Percentiles rank a stretch among this genome's conserved stretches.
Conservation (phyloP, 2,888 invertebrate genomes). For the Acrobasis consociella region DNA sequence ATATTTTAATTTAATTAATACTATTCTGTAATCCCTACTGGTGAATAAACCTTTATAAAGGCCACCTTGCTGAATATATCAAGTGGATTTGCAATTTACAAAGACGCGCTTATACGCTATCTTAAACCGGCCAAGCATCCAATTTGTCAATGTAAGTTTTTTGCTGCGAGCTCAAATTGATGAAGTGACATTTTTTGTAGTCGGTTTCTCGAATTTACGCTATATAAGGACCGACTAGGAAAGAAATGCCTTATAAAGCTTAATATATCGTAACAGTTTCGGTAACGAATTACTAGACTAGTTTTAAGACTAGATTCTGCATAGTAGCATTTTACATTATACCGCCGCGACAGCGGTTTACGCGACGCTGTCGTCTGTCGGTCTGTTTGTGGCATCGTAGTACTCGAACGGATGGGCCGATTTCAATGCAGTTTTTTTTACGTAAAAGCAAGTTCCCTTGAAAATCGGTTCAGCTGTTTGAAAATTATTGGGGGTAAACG, state of each 20-base stretch:
- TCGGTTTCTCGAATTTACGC: neutral
- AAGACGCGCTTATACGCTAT: conserved; percentile 13
- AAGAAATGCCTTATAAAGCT: neutral
- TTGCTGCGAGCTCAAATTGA: conserved; percentile 11
- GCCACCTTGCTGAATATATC: conserved; percentile 5
- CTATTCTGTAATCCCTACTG: too few relatives aligned
- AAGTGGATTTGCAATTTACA: conserved; percentile 16
- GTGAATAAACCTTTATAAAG: neutral
- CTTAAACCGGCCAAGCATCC: conserved; percentile 6
- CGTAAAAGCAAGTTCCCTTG: too few relatives aligned
- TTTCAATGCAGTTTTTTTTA: too few relatives aligned
- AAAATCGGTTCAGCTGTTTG: too few relatives aligned
- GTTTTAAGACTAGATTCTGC: neutral
- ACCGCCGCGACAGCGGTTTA: too few relatives aligned
- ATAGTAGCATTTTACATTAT: too few relatives aligned
- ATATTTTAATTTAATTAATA: neutral
- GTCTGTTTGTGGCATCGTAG: too few relatives aligned
- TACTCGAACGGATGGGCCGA: too few relatives aligned
- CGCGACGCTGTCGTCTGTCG: too few relatives aligned
- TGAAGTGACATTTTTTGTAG: conserved; percentile 8
- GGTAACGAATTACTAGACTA: neutral
- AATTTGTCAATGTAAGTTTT: conserved; percentile 19
- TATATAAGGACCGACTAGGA: neutral
- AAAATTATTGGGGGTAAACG: too few relatives aligned
- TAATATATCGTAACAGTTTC: neutral